Percentiles rank a stretch among this genome's conserved stretches.
Evolutionary conservation across 2,113 vertebrate genomes (phyloP).

Genomic region (Panthera uncia): DNA sequence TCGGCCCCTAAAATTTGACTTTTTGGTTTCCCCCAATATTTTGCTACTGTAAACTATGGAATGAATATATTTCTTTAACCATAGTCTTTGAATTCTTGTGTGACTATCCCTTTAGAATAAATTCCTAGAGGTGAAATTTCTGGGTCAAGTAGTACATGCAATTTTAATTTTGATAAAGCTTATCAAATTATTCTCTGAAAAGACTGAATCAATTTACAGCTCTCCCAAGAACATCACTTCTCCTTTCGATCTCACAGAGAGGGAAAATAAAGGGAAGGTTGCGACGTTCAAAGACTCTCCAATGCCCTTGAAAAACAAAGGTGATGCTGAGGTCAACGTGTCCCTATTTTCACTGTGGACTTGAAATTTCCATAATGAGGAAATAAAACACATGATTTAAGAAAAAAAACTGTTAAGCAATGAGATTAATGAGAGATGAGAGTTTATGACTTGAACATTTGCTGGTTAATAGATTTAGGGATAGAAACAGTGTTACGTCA

Average conservation of each 20-base stretch:
- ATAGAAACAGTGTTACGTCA: slow-evolving; percentile 56
- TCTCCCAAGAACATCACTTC: not conserved
- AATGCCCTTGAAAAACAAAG: not conserved
- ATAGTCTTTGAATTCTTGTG: not conserved
- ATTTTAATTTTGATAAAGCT: slow-evolving; percentile 56
- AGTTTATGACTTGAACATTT: slow-evolving; percentile 64
- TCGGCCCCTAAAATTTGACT: not conserved
- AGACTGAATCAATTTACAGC: not conserved
- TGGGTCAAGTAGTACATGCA: not conserved
- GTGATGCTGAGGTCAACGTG: not conserved
- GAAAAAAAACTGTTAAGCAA: slow-evolving; percentile 17
- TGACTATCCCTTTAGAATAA: not conserved
- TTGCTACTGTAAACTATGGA: not conserved
- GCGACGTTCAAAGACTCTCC: not conserved
- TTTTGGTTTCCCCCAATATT: not conserved
- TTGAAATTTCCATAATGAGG: slow-evolving; percentile 44
- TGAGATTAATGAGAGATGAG: slow-evolving; percentile 64
- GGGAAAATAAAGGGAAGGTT: not conserved
- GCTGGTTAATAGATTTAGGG: slow-evolving; percentile 61
- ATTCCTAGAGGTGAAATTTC: slow-evolving; percentile 27
- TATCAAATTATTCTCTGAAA: slow-evolving; percentile 48
- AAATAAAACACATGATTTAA: slow-evolving; percentile 57
- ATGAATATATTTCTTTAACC: not conserved
- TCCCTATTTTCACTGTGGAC: slow-evolving; percentile 48
- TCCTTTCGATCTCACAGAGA: slow-evolving; percentile 43